Conservation (phyloP, 1,140 invertebrate genomes). For the Diachasma alloeum region DNA sequence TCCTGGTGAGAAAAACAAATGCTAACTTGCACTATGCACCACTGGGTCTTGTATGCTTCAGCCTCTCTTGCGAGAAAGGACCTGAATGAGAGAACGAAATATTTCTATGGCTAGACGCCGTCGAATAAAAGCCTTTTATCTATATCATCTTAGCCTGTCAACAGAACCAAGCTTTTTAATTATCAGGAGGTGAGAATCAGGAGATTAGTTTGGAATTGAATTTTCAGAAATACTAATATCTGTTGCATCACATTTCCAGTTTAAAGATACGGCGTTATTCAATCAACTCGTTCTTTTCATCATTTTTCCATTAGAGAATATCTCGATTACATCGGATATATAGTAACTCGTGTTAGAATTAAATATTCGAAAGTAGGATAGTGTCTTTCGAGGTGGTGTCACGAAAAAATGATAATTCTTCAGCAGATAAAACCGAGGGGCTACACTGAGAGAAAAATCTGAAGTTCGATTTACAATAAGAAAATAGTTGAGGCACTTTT, state of each 20-base stretch:
- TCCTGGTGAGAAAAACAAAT: slow-evolving; percentile 57
- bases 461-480: too few species aligned
- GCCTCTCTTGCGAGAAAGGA: background rate
- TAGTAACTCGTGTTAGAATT: too few species aligned
- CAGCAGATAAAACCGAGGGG: too few species aligned
- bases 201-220: background rate
- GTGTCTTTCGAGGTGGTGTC: too few species aligned
- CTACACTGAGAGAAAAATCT: too few species aligned
- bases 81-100: slow-evolving; percentile 41
- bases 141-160: background rate
- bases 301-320: background rate
- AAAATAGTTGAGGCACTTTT: too few species aligned
- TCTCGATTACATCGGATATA: too few species aligned
- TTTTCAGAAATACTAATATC: background rate
- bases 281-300: background rate
- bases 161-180: background rate
- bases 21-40: slow-evolving; percentile 9
- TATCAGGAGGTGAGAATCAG: background rate
- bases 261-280: background rate
- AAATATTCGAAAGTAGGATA: too few species aligned
- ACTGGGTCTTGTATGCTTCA: background rate
- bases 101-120: slow-evolving; percentile 47
- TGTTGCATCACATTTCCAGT: background rate
- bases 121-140: background rate
- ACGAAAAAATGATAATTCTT: too few species aligned